Evolutionary conservation across 2,888 invertebrate genomes (phyloP).

Genomic region (Lutraria lutraria): DNA sequence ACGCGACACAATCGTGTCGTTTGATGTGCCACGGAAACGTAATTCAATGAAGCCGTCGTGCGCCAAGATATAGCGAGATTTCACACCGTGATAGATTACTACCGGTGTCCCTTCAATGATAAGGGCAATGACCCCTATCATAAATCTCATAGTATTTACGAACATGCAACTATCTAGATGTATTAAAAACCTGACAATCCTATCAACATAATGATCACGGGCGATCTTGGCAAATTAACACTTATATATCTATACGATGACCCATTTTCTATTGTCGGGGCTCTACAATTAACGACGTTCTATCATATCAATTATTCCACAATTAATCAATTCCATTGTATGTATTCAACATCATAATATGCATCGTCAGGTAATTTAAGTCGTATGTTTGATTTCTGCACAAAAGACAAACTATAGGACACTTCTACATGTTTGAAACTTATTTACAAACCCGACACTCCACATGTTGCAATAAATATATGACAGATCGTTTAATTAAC

Average conservation of each 20-base stretch:
- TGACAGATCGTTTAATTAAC: too few relatives aligned
- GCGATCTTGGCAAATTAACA: conserved; percentile 44
- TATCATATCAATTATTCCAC: background rate
- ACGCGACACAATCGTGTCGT: background rate
- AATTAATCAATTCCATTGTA: background rate
- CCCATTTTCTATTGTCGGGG: conserved; percentile 18
- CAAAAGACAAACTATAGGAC: conserved; percentile 2
- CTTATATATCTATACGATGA: background rate
- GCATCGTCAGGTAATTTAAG: background rate
- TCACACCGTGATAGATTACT: conserved; percentile 27
- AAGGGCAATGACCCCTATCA: background rate
- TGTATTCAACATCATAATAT: background rate
- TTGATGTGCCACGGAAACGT: background rate
- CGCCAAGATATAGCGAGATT: conserved; percentile 20
- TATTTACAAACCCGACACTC: too few relatives aligned
- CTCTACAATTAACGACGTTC: background rate
- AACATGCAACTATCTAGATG: background rate
- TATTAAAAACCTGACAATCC: conserved; percentile 1
- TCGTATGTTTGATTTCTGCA: background rate
- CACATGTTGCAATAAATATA: too few relatives aligned
- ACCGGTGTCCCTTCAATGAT: background rate
- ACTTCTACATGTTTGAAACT: too few relatives aligned
- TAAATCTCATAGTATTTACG: background rate
- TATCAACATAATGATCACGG: conserved; percentile 2
- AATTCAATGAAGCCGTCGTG: background rate